phyloP scores from a whole-genome alignment of 2,113 vertebrate species.

The Tupaia tana region DNA sequence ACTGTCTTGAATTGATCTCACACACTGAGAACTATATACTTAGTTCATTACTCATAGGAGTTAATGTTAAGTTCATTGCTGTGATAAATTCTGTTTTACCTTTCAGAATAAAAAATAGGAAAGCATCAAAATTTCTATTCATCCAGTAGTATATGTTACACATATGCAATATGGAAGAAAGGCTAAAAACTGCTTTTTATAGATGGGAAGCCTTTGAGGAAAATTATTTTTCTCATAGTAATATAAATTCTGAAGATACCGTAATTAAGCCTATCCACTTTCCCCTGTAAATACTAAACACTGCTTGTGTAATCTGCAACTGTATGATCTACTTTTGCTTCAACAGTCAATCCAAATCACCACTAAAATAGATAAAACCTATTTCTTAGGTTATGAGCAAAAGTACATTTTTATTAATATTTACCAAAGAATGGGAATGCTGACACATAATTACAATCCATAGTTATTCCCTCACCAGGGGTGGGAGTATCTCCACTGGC shows the following conservation, averaged over 20 bases:
- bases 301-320: slow-evolving; percentile 4
- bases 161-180: background rate
- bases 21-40: background rate
- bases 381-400: slow-evolving; percentile 9
- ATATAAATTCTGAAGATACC: slow-evolving; percentile 4
- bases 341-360: background rate
- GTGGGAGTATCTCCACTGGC: background rate
- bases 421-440: slow-evolving; percentile 14
- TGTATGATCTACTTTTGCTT: background rate
- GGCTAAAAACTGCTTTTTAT: background rate
- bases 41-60: background rate
- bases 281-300: background rate
- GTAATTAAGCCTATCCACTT: background rate
- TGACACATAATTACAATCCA: background rate
- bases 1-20: background rate
- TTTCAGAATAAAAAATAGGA: background rate
- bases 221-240: background rate
- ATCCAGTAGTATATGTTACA: background rate
- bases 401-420: slow-evolving; percentile 36
- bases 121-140: background rate
- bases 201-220: background rate
- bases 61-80: background rate
- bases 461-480: background rate
- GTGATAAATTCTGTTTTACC: background rate
- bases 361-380: slow-evolving; percentile 33